Base-by-base conservation (phyloP, 2,888 invertebrate species). In the Apoda limacodes region DNA sequence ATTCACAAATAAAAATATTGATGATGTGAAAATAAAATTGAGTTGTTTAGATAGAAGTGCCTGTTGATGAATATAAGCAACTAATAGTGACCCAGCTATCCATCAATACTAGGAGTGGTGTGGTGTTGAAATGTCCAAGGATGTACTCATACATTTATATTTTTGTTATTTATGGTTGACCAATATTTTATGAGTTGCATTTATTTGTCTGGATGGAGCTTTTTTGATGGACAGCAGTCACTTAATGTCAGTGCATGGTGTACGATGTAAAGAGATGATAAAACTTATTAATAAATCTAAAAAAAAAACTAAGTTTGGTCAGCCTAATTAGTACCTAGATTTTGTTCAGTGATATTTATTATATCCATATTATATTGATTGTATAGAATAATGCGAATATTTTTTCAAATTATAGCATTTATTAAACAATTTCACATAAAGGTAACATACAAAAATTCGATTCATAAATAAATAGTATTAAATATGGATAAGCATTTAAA, bases 401-500 rank as follows among this genome's bases (percentile, higher is more conserved):
- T 62, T 63, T 48, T 64, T 65, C 64, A 67, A 68, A 69, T 71
- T 61, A 72, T 69, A 72, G 74, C 72, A 53, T 78, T 76, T 78
- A 78, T 78, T 76, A 66, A 75, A 74, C 60, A 74, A 52, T 63
- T 75, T 72, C 63, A 78, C 76, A 75, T 72, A 70, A 62, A 75
- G 68, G 68, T 78, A 72, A 78, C 74, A 78, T 76, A 78, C 75
- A 76, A 68, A 64, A 55, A 46, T 61, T 60, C 56, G 60, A 52
- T n/a, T 68, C 51, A 75, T 75, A 72, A 72, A 74, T 74, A 17
- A 17, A 69, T 62, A 53, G 55, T 55, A 57, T 58, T 59, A 56
- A 67, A 66, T 68, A 72, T 63, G 68, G 61, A 65, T 68, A 70
- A 59, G 62, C 62, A 65, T 62, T 70, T 59, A 56, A 60, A 54